Evolutionary conservation across 2,888 invertebrate genomes (phyloP).

Genomic region (Amiota mariae): DNA sequence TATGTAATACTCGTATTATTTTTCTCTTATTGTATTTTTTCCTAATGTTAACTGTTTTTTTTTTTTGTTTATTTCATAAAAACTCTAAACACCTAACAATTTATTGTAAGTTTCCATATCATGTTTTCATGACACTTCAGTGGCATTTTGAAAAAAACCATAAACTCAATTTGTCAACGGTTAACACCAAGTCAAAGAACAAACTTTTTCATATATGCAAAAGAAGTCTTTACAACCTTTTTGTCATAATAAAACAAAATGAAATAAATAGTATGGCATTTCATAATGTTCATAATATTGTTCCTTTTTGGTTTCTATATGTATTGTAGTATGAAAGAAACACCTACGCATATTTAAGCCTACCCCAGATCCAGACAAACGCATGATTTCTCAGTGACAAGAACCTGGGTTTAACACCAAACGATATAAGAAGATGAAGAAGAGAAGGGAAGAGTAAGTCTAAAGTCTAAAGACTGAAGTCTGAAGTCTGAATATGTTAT

Average conservation of each 20-base stretch:
- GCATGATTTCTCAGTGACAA: not conserved
- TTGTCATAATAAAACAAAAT: slow-evolving; percentile 25
- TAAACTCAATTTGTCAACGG: slow-evolving; percentile 2
- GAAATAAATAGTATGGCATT: slow-evolving; percentile 27
- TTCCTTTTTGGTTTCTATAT: not conserved
- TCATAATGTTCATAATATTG: not conserved
- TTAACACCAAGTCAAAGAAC: not conserved
- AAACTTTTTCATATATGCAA: not conserved
- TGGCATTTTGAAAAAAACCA: not conserved
- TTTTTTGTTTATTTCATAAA: too few relatives aligned
- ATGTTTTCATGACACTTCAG: not conserved
- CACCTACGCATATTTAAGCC: not conserved
- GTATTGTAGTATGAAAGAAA: not conserved
- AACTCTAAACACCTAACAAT: too few relatives aligned
- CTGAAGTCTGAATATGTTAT: not conserved
- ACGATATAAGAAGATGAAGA: not conserved
- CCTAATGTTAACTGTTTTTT: too few relatives aligned
- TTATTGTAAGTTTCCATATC: too few relatives aligned
- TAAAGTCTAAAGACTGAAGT: not conserved
- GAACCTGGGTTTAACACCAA: not conserved
- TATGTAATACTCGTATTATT: too few relatives aligned
- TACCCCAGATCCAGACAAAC: not conserved
- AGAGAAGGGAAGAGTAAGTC: not conserved
- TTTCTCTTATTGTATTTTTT: too few relatives aligned
- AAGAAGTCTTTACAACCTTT: slow-evolving; percentile 21